phyloP scores from a whole-genome alignment of 2,113 vertebrate species.

The Scalopus aquaticus region DNA sequence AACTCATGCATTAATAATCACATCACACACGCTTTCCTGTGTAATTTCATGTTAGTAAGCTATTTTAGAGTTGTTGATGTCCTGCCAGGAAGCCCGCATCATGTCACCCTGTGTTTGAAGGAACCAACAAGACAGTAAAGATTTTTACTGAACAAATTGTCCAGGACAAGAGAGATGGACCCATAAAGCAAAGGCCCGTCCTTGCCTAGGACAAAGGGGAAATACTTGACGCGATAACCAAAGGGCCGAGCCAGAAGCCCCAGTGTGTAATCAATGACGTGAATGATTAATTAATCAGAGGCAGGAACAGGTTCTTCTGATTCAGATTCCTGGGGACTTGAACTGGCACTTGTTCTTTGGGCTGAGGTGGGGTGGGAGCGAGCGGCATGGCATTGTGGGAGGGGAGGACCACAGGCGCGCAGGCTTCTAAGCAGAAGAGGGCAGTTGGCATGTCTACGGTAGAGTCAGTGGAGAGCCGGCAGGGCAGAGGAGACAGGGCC shows the following conservation, averaged over 20 bases:
- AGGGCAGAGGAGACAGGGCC: neutral
- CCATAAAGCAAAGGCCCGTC: neutral
- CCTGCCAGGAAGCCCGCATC: neutral
- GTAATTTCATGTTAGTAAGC: neutral
- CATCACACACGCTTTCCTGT: neutral
- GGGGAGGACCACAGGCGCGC: neutral
- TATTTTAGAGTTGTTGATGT: slow-evolving; percentile 34
- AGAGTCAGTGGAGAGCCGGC: neutral
- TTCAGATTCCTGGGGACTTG: neutral
- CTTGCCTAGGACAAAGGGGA: neutral
- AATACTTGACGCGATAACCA: neutral
- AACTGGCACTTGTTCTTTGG: neutral
- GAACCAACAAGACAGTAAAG: slow-evolving; percentile 11
- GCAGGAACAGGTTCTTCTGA: neutral
- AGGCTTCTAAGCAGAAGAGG: neutral
- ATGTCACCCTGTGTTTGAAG: slow-evolving; percentile 3
- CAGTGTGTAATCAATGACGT: neutral
- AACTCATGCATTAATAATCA: neutral
- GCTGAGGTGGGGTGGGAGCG: neutral
- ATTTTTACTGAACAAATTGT: neutral
- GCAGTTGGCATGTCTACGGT: neutral
- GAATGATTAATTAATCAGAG: neutral
- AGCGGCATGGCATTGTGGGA: neutral
- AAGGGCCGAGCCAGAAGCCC: neutral
- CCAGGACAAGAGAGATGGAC: neutral